These are phyloP conservation scores for Adineta ricciae DNA, from an alignment of 2,888 invertebrate species.

Conservation along the genomic window DNA sequence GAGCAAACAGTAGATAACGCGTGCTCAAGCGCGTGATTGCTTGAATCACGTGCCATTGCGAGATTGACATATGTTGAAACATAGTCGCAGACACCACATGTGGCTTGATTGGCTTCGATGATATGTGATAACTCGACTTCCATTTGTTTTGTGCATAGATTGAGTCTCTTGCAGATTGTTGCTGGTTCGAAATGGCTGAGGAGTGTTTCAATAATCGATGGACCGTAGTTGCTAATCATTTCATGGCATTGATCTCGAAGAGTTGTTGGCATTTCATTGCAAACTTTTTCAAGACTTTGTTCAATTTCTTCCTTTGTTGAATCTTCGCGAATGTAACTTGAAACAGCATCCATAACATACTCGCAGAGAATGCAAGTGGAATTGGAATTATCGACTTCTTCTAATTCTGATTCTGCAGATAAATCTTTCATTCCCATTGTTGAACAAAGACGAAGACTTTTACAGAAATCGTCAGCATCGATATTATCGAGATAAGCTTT, in stretches of 20 bases:
- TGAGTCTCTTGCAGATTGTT: neutral
- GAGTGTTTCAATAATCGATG: neutral
- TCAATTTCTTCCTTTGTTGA: conserved; percentile 22
- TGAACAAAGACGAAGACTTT: neutral
- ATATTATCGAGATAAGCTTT: neutral
- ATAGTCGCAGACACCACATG: neutral
- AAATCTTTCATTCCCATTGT: neutral
- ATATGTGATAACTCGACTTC: neutral
- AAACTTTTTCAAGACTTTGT: neutral
- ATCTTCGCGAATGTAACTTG: conserved; percentile 24
- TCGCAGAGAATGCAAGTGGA: conserved; percentile 28
- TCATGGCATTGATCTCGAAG: neutral
- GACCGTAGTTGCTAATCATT: neutral
- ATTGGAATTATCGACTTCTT: neutral
- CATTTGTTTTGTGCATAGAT: conserved; percentile 6
- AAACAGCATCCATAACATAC: conserved; percentile 25
- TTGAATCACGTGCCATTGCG: neutral
- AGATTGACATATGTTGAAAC: neutral
- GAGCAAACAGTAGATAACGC: neutral
- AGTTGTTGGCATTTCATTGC: neutral
- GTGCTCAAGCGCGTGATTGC: neutral
- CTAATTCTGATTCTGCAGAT: neutral
- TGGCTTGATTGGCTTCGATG: neutral
- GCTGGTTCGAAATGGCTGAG: neutral
- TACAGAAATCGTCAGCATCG: neutral